phyloP scores from a whole-genome alignment of 2,888 invertebrate species.

The Siphlonurus alternatus region DNA sequence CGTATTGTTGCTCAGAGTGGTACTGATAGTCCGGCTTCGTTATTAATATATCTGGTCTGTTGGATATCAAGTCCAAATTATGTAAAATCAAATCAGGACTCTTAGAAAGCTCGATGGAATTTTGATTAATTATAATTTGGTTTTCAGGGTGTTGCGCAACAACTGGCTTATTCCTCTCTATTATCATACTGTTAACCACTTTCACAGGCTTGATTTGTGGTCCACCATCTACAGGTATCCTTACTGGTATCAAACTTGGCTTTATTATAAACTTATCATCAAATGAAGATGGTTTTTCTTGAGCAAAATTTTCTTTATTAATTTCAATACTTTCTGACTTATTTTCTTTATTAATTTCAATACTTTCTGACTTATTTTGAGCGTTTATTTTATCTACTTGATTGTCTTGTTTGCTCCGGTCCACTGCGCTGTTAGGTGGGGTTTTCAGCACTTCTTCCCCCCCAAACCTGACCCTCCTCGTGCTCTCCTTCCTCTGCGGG shows the following conservation, averaged over 20 bases:
- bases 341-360: too few species aligned
- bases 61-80: too few species aligned
- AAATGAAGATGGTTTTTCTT: too few species aligned
- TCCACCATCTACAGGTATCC: neutral
- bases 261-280: neutral
- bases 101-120: neutral
- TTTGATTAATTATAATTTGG: too few species aligned
- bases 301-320: too few species aligned
- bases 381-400: neutral
- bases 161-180: neutral
- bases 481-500: neutral
- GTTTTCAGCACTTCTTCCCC: slow-evolving; percentile 73
- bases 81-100: neutral
- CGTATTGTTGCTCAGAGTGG: slow-evolving; percentile 9
- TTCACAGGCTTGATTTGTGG: neutral
- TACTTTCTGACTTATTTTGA: neutral
- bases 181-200: neutral
- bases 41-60: neutral
- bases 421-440: slow-evolving; percentile 25
- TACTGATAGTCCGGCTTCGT: slow-evolving; percentile 9
- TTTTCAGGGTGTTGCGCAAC: neutral
- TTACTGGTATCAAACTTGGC: neutral
- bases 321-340: too few species aligned
- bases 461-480: slow-evolving; percentile 52
- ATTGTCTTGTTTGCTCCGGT: neutral